These are phyloP conservation scores for Platalea minor DNA, from an alignment of 2,797 vertebrate species.

Conservation along the genomic window DNA sequence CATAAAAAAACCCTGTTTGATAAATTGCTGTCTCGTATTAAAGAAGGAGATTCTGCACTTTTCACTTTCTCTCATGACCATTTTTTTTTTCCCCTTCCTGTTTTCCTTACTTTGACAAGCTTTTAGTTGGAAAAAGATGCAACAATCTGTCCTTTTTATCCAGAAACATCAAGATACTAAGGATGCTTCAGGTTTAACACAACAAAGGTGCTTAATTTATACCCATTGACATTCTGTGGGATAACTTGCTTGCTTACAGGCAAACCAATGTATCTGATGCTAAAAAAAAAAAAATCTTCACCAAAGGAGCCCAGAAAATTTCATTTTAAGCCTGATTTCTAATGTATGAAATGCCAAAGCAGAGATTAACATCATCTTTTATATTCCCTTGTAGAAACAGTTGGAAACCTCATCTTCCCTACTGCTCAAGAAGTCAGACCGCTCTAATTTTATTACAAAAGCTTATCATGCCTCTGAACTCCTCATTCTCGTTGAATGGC, in stretches of 20 bases:
- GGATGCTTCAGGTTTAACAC: neutral
- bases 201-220: neutral
- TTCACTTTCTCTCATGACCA: neutral
- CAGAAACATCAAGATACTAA: neutral
- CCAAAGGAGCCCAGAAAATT: neutral
- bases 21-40: neutral
- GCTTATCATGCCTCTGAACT: neutral
- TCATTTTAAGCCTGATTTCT: neutral
- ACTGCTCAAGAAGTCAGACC: neutral
- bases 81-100: neutral
- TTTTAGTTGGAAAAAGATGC: neutral
- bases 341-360: neutral
- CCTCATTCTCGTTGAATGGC: neutral
- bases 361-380: conserved; percentile 4
- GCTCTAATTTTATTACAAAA: neutral
- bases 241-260: neutral
- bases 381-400: neutral
- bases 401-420: conserved; percentile 28
- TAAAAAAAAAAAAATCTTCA: neutral
- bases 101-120: neutral
- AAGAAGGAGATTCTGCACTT: neutral
- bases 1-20: neutral
- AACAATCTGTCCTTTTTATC: neutral
- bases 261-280: neutral
- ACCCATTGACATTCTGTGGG: neutral